phyloP scores from a whole-genome alignment of 2,797 vertebrate genomes.

The Borostomias antarcticus region DNA sequence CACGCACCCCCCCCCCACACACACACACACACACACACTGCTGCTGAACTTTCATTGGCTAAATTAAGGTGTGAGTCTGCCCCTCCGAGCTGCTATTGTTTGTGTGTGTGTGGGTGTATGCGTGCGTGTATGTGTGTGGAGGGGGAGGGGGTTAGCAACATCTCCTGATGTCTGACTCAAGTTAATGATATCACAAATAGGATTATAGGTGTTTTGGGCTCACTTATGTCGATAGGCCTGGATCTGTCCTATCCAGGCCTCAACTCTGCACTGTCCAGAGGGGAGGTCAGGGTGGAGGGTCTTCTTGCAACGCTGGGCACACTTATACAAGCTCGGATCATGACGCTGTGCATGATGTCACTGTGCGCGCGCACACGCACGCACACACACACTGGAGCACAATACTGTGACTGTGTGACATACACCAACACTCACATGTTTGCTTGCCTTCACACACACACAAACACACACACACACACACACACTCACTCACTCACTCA shows the following conservation, averaged over 20 bases:
- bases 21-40: too few species aligned
- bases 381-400: constrained; percentile 7
- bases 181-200: too few species aligned
- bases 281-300: neutral
- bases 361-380: constrained; percentile 13
- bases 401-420: neutral
- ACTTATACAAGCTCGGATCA: constrained; percentile 24
- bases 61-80: too few species aligned
- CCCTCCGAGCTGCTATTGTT: too few species aligned
- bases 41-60: too few species aligned
- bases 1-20: too few species aligned
- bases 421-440: too few species aligned
- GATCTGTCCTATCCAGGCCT: neutral
- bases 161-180: too few species aligned
- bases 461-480: constrained; percentile 11
- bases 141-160: too few species aligned
- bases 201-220: neutral
- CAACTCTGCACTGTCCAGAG: neutral
- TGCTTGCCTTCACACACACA: too few species aligned
- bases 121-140: too few species aligned
- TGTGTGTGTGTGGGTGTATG: too few species aligned
- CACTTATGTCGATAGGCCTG: neutral
- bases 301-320: neutral
- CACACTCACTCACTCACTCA: neutral
- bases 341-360: constrained; percentile 19